Base-by-base conservation (phyloP, 2,113 vertebrate genomes). In the Elephantulus edwardii region DNA sequence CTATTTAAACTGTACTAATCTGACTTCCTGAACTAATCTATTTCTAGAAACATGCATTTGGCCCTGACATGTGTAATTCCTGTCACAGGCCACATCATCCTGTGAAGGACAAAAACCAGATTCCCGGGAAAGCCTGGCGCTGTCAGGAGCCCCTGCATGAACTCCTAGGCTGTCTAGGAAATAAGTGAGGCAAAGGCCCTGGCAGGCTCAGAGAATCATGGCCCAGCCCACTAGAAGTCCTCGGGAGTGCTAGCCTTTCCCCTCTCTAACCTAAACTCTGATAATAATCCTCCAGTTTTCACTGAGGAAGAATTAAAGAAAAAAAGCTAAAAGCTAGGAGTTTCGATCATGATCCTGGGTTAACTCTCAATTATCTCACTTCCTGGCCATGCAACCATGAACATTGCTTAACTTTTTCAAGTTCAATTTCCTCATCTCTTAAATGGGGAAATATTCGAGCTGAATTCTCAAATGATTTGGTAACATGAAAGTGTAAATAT, bases 11-110 rank as follows among this genome's bases (percentile, higher is more conserved):
- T 56, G 46, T 75, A 83, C 58, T 91, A 94, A 91, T 94, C 83
- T 88, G 85, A 72, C 94, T 96, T 94, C 85, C 94, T 90, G 93
- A 92, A 94, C 75, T 54, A 80, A 88, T 91, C 94, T 90, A 88
- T 94, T 95, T 94, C 86, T 94, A 92, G 93, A 52, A 91, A 92
- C 60, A 71, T 90, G 87, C 66, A 95, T 82, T 93, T 28, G 6
- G 52, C 66, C 58, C 82, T 91, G 88, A 56, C 82, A 68, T 81
- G 85, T 80, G 35, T 83, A 88, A 92, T 88, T 94, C 90, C 79
- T 94, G 78, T 93, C 90, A 88, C 22, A 7, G 78, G 88, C 70
- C 87, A 93, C 85, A 62, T 30, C 40, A 71, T 79, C 74, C 56
- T 85, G 75, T 71, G 74, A 91, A 72, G 94, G 77, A 88, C 38